These are phyloP conservation scores for Trachythela sp. DNA, from an alignment of 64 coral and sea anemone species.

Conservation along the genomic window DNA sequence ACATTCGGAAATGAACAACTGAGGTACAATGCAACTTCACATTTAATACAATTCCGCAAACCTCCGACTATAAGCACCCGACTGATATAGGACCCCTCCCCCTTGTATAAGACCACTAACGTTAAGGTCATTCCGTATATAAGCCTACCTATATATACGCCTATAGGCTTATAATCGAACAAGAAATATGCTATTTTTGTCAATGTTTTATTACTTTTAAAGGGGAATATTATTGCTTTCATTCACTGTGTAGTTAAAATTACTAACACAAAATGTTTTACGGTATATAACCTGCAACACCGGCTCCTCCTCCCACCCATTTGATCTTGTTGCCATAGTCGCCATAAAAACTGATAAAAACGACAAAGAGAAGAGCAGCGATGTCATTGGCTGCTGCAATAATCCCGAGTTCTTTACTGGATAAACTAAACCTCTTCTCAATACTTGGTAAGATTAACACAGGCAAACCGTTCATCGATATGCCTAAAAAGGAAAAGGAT, in stretches of 20 bases:
- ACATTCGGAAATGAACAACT: no score
- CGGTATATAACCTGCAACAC: slow-evolving; percentile 50
- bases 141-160: no score
- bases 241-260: background rate
- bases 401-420: slow-evolving; percentile 61
- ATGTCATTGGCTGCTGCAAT: slow-evolving; percentile 87
- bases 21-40: no score
- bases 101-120: no score
- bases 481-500: slow-evolving; percentile 46
- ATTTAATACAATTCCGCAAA: no score
- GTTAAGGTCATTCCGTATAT: no score
- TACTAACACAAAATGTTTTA: background rate
- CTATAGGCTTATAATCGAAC: no score
- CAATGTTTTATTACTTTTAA: no score
- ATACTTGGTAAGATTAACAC: slow-evolving; percentile 49
- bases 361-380: slow-evolving; percentile 48
- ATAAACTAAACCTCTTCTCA: slow-evolving; percentile 72
- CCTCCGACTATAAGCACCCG: no score
- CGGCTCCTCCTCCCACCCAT: slow-evolving; percentile 69
- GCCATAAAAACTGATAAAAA: slow-evolving; percentile 84
- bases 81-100: no score
- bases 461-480: slow-evolving; percentile 56
- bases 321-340: slow-evolving; percentile 80
- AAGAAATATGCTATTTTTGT: no score
- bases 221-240: no score